Base-by-base conservation (phyloP, 2,113 vertebrate species). In the Barbus barbus region DNA sequence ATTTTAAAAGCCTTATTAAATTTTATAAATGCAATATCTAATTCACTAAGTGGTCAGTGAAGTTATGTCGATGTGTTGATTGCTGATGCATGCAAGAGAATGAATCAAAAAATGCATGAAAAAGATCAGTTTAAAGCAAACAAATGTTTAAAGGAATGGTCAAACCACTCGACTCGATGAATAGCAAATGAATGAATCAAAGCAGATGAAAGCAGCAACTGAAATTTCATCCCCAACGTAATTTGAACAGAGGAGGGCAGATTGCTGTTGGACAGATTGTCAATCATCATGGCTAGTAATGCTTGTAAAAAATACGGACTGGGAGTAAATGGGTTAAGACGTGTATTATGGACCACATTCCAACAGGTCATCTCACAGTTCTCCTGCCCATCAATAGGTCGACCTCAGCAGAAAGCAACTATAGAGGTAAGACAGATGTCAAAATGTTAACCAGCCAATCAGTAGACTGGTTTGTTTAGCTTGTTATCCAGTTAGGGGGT, bases 371-470 rank as follows among this genome's bases (percentile, higher is more conserved):
- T 48, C 13, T 33, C 22, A 12, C 63, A 81, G 79, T 16, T 51
- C 24, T 22, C 65, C n/a, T 73, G 22, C 11, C 13, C 63, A 69
- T 86, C 28, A 33, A 26, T 41, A 76, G 24, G 44, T 80, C 13
- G 26, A 58, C 31, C 71, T 14, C 14, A 53, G 13, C 0, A 33
- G 6, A 18, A 63, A 53, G 53, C 28, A 14, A 11, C 24, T 24
- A 22, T n/a, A 13, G 24, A 46, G n/a, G 31, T 46, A 85, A 82
- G 78, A 85, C 65, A 85, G 61, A 79, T 86, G 79, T 80, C 58
- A 69, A 82, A 89, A 86, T 74, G 36, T 82, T 79, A 46, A 81
- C 46, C 85, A 89, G 77, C 56, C 78, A 18, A 72, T 56, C 31
- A 85, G 60, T 5, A 4, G 60, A 78, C 71, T 60, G 63, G 82